Evolutionary conservation across 2,888 invertebrate species (phyloP).

Genomic region (Tetrapedia diversipes): DNA sequence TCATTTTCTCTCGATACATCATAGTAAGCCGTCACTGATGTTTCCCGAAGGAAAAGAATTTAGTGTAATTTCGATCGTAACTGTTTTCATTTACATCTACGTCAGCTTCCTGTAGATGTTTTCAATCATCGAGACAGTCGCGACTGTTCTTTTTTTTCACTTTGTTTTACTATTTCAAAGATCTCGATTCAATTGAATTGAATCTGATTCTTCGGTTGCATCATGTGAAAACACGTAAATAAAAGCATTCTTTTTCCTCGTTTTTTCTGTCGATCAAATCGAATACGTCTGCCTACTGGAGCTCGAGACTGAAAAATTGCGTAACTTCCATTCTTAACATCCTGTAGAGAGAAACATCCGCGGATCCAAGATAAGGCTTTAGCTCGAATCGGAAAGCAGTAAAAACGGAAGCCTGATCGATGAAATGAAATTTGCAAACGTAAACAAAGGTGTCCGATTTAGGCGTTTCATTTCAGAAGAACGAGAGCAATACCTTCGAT

Average conservation of each 20-base stretch:
- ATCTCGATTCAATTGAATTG: too few relatives aligned
- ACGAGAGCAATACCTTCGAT: slow-evolving; percentile 16
- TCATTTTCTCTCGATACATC: neutral
- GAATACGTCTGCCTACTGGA: slow-evolving; percentile 16
- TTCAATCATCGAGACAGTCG: too few relatives aligned
- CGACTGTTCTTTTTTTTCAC: neutral
- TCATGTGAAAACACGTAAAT: slow-evolving; percentile 4
- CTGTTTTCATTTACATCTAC: neutral
- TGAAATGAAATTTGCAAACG: slow-evolving; percentile 37
- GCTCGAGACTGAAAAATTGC: slow-evolving; percentile 46
- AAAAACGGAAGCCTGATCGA: slow-evolving; percentile 15
- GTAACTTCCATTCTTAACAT: slow-evolving; percentile 59
- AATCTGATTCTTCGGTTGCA: slow-evolving; percentile 11
- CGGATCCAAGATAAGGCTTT: slow-evolving; percentile 53
- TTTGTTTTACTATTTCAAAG: neutral
- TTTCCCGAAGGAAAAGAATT: neutral
- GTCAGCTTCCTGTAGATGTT: neutral
- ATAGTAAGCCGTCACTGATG: neutral
- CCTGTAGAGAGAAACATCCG: slow-evolving; percentile 43
- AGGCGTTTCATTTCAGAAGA: neutral
- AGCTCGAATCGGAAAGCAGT: slow-evolving; percentile 33
- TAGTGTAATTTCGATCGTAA: neutral
- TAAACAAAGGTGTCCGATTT: slow-evolving; percentile 37
- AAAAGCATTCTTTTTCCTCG: slow-evolving; percentile 41
- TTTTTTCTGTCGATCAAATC: slow-evolving; percentile 24